Evolutionary conservation across 2,888 invertebrate genomes (phyloP).

Genomic region (Epistrophella euchroma): DNA sequence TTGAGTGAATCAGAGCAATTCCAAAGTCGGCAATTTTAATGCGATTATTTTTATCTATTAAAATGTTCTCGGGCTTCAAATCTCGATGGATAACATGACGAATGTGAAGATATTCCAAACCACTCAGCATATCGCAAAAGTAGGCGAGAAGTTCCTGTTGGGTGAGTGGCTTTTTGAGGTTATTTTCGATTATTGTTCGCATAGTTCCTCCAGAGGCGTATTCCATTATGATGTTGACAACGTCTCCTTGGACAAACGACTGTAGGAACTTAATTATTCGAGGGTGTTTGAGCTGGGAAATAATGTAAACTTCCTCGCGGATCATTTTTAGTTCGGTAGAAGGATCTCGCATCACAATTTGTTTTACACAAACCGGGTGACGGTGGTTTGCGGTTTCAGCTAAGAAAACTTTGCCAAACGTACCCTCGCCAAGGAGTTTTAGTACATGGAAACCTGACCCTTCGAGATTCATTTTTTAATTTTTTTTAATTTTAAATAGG

Average conservation of each 20-base stretch:
- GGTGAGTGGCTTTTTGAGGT: constrained; percentile 64
- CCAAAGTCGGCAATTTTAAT: constrained; percentile 91
- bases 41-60: constrained; percentile 87
- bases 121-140: constrained; percentile 83
- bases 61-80: constrained; percentile 90
- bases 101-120: constrained; percentile 82
- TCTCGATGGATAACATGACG: constrained; percentile 86
- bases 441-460: constrained; percentile 78
- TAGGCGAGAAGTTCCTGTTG: constrained; percentile 80
- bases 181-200: constrained; percentile 78
- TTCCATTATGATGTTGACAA: constrained; percentile 82
- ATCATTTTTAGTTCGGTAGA: constrained; percentile 79
- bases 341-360: constrained; percentile 80
- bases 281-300: constrained; percentile 82
- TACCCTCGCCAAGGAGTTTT: constrained; percentile 80
- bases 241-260: constrained; percentile 79
- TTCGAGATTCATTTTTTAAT: constrained; percentile 79
- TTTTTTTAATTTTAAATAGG: constrained; percentile 18
- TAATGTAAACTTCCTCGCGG: constrained; percentile 82
- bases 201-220: constrained; percentile 81
- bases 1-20: constrained; percentile 82
- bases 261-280: constrained; percentile 81
- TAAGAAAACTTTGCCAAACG: constrained; percentile 80
- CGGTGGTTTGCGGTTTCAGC: constrained; percentile 77
- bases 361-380: constrained; percentile 80